Percentiles rank a stretch among this genome's conserved stretches.
Evolutionary conservation across 2,888 invertebrate genomes (phyloP).

Genomic region (Geophilus truncorum): DNA sequence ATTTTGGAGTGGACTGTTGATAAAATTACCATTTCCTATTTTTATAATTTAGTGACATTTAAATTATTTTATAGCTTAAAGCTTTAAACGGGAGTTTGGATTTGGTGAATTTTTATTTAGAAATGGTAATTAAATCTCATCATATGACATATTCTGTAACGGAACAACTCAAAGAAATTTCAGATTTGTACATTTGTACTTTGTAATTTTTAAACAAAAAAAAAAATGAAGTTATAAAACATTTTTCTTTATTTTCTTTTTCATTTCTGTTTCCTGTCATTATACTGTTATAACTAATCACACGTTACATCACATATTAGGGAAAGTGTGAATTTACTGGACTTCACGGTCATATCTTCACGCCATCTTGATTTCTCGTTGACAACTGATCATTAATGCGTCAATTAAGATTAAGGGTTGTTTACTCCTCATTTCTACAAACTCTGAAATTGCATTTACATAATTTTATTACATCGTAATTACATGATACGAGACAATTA

Average conservation of each 20-base stretch:
- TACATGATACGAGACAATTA: not conserved
- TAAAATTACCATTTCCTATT: not conserved
- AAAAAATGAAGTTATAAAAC: not conserved
- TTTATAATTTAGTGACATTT: not conserved
- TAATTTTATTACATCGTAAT: not conserved
- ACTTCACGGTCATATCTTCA: not conserved
- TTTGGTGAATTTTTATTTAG: not conserved
- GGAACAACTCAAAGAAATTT: not conserved
- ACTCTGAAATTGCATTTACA: not conserved
- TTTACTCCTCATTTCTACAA: not conserved
- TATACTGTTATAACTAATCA: too few relatives aligned
- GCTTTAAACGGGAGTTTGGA: not conserved
- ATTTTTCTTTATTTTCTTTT: not conserved
- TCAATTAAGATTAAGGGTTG: not conserved
- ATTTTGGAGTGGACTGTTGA: too few relatives aligned
- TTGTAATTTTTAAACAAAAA: constrained; percentile 10
- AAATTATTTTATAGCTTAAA: not conserved
- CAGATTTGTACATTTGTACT: not conserved
- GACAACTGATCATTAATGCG: not conserved
- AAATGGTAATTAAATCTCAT: not conserved
- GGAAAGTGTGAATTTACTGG: not conserved
- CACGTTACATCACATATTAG: too few relatives aligned
- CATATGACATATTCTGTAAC: not conserved
- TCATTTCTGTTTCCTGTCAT: not conserved
- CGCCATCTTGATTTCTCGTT: not conserved